Base-by-base conservation (phyloP, 2,797 vertebrate species). In the Hozukius guyotensis region DNA sequence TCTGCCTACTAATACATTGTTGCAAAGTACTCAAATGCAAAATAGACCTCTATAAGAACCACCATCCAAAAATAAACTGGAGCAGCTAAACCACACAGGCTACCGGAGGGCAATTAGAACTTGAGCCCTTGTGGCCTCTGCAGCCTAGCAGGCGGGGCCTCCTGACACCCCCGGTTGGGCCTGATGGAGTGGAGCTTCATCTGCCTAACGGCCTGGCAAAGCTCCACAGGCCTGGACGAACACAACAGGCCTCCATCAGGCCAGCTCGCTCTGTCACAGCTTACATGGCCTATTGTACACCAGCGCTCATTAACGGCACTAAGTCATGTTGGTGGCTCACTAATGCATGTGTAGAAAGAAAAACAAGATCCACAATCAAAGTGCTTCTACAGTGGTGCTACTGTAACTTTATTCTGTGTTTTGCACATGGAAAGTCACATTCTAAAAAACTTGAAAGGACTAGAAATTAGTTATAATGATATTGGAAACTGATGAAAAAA, bases 141-240 rank as follows among this genome's bases (percentile, higher is more conserved):
- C 73, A 57, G 76, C 82, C 87, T 64, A 82, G 83, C 83, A 73
- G 80, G 86, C 80, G 72, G 89, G 88, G 87, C 85, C 90, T 92
- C 80, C 84, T 89, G 85, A 92, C 93, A 92, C 94, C 94, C 95
- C 93, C 82, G 88, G 87, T 92, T 90, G 94, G 91, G 92, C 85
- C 94, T 96, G 96, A 96, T 96, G 94, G 94, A 96, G 89, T 94
- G 95, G 93, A 95, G 93, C 92, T 87, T 96, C 93, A 96, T 96
- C 95, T 95, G 90, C 87, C 94, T 96, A 96, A 96, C 94, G 72
- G 95, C 87, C 94, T 96, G 95, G 95, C 94, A 92, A 88, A 77
- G 86, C 82, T 94, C 95, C 95, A 95, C 83, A 70, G 83, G 91
- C 87, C 90, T 90, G 91, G 79, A 61, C 31, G 73, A 89, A 90